These are phyloP conservation scores for Dendronephthya gigantea DNA, from an alignment of 64 coral and sea anemone species.

Conservation along the genomic window DNA sequence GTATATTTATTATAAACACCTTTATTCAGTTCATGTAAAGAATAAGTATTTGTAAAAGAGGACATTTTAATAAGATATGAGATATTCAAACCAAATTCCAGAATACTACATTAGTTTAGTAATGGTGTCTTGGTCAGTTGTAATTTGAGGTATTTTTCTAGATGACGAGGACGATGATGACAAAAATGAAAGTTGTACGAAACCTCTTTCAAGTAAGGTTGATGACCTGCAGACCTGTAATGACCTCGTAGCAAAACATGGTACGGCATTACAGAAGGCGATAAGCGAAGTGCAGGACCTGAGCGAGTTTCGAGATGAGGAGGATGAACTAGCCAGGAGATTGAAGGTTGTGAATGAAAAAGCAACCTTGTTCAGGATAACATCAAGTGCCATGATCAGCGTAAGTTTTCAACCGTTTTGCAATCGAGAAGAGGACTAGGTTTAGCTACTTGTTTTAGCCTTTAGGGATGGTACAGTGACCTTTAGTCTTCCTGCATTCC, in stretches of 20 bases:
- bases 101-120: too few species aligned
- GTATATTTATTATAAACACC: too few species aligned
- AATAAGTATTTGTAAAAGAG: too few species aligned
- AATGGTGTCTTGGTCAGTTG: too few species aligned
- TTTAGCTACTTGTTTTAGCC: too few species aligned
- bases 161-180: conserved; percentile 85
- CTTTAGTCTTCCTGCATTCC: too few species aligned
- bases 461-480: too few species aligned
- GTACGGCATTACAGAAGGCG: conserved; percentile 65
- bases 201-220: conserved; percentile 71
- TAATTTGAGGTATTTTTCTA: conserved; percentile 19
- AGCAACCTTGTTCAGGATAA: conserved; percentile 91
- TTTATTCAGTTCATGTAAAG: too few species aligned
- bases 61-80: too few species aligned
- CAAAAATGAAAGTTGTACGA: conserved; percentile 55
- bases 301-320: conserved; percentile 53
- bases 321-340: conserved; percentile 42
- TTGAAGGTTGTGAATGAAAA: conserved; percentile 93
- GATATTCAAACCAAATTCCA: too few species aligned
- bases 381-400: conserved; percentile 99
- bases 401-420: conserved; percentile 43
- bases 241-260: conserved; percentile 97
- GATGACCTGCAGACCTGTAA: conserved; percentile 95
- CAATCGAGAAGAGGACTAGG: too few species aligned
- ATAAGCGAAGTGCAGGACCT: conserved; percentile 74